Evolutionary conservation across 2,888 invertebrate genomes (phyloP).

Genomic region (Pristionchus entomophagus): DNA sequence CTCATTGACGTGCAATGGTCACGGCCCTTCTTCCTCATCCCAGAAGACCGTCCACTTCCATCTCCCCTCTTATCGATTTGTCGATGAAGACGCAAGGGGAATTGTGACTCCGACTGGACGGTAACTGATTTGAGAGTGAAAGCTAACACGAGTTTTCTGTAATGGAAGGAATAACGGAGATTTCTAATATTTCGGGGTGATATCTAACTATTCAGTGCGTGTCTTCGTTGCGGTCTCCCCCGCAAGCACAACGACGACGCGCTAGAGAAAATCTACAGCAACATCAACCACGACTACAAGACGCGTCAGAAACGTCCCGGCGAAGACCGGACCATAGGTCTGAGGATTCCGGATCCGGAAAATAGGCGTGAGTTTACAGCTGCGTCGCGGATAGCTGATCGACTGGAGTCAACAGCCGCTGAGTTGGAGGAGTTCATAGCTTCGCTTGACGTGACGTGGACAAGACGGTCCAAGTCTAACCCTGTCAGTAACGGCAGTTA

Average conservation of each 20-base stretch:
- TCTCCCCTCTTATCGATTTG: conserved; percentile 64
- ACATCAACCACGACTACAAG: conserved; percentile 40
- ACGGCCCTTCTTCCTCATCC: neutral
- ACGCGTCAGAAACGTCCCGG: neutral
- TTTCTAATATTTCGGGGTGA: neutral
- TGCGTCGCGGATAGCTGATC: conserved; percentile 56
- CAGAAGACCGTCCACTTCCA: conserved; percentile 63
- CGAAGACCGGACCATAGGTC: conserved; percentile 17
- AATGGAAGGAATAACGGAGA: neutral
- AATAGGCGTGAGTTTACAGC: conserved; percentile 47
- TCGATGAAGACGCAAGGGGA: conserved; percentile 61
- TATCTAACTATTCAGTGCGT: conserved; percentile 11
- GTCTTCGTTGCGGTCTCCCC: conserved; percentile 47
- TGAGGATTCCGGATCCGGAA: neutral
- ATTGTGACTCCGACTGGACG: conserved; percentile 43
- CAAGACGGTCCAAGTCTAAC: conserved; percentile 5
- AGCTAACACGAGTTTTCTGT: neutral
- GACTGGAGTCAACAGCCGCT: conserved; percentile 63
- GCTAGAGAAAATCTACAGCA: conserved; percentile 57
- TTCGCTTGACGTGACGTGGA: conserved; percentile 52
- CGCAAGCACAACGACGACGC: conserved; percentile 47
- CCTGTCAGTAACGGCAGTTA: conserved; percentile 5
- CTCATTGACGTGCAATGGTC: conserved; percentile 5
- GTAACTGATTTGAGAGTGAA: neutral
- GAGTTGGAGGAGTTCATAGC: conserved; percentile 62